Conservation (phyloP, 1,140 invertebrate genomes). For the Stegodyphus dumicola region DNA sequence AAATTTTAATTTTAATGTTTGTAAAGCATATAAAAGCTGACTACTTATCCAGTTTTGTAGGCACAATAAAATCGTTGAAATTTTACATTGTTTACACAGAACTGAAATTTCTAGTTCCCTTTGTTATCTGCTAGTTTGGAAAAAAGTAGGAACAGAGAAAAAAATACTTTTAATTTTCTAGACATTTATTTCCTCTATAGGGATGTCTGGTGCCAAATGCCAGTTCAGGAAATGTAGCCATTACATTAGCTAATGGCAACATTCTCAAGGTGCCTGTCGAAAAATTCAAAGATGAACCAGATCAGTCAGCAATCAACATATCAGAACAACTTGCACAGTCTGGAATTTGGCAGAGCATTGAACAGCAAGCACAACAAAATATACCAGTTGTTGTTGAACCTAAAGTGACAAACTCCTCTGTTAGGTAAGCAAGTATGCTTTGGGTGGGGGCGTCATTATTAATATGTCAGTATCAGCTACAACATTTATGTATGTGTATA, state of each 20-base stretch:
- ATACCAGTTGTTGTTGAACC: constrained; percentile 52
- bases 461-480: too few relatives aligned
- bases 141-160: too few relatives aligned
- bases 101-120: too few relatives aligned
- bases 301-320: constrained; percentile 79
- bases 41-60: too few relatives aligned
- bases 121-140: too few relatives aligned
- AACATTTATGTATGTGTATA: too few relatives aligned
- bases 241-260: constrained; percentile 89
- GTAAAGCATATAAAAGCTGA: too few relatives aligned
- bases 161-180: constrained; percentile 17
- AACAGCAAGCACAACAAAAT: constrained; percentile 70
- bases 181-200: constrained; percentile 45
- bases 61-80: too few relatives aligned
- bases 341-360: constrained; percentile 94
- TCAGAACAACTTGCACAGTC: constrained; percentile 93
- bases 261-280: constrained; percentile 90
- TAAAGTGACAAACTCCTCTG: constrained; percentile 35
- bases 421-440: constrained; percentile 29
- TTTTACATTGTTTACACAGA: too few relatives aligned
- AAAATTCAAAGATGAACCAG: constrained; percentile 68
- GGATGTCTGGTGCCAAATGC: constrained; percentile 63
- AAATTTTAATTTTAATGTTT: too few relatives aligned
- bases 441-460: too few relatives aligned
- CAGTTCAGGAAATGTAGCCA: constrained; percentile 79